A percentile compares a stretch with the other conserved stretches of the same genome.
Conservation (phyloP, 2,888 invertebrate genomes). For the Cryptosula pallasiana region DNA sequence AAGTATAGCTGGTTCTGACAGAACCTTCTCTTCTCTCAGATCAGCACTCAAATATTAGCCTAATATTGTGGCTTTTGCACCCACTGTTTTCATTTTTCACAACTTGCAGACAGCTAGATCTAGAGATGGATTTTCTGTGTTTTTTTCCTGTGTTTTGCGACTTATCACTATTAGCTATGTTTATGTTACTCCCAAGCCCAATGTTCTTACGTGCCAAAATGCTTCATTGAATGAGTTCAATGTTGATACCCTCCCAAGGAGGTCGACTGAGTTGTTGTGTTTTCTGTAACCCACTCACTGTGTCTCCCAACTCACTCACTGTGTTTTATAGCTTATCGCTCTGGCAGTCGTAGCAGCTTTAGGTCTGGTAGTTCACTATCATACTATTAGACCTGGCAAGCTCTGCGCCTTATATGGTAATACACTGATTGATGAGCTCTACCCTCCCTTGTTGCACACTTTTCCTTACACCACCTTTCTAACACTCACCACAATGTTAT, state of each 20-base stretch:
- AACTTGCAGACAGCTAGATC: not conserved
- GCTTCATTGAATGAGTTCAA: not conserved
- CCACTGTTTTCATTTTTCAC: not conserved
- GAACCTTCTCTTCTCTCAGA: conserved; percentile 6
- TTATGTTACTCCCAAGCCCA: no score
- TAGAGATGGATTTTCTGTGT: not conserved
- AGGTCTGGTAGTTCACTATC: not conserved
- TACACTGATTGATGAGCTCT: not conserved
- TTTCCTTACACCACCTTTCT: not conserved
- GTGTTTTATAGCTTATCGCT: not conserved
- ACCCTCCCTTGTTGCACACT: not conserved
- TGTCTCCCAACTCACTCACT: not conserved
- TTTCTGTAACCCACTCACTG: not conserved
- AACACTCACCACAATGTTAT: not conserved
- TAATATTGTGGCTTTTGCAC: not conserved
- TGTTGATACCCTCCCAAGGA: not conserved
- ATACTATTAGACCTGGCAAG: not conserved
- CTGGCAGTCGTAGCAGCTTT: not conserved
- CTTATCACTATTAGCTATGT: not conserved
- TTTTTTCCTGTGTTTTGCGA: not conserved
- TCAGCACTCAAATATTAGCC: not conserved
- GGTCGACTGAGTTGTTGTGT: no score
- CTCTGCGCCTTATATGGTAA: not conserved
- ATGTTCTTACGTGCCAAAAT: not conserved
- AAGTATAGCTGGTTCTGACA: conserved; percentile 14